These are phyloP conservation scores for Lasioglossum albipes DNA, from an alignment of 1,140 invertebrate species.

Conservation along the genomic window DNA sequence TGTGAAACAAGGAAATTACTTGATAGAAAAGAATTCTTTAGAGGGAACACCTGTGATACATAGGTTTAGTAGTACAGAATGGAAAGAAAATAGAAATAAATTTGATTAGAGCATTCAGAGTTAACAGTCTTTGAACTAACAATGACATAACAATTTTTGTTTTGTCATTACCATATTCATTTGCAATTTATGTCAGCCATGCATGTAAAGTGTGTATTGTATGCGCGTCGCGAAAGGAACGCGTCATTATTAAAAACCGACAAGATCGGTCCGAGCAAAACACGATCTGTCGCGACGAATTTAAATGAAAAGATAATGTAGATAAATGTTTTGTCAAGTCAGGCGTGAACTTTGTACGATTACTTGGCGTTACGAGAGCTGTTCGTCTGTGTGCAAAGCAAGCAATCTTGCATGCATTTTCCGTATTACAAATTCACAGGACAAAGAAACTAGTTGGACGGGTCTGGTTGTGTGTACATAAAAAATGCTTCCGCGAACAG, in stretches of 20 bases:
- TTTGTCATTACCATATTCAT: not conserved
- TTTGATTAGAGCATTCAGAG: no score
- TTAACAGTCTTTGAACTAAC: no score
- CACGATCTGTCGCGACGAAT: not conserved
- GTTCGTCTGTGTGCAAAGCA: not conserved
- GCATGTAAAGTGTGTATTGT: no score
- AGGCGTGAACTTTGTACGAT: conserved; percentile 15
- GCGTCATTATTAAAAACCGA: not conserved
- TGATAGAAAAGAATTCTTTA: not conserved
- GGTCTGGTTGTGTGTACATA: not conserved
- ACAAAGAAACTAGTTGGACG: not conserved
- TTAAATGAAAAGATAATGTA: not conserved
- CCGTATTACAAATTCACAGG: not conserved
- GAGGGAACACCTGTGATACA: not conserved
- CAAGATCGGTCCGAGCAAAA: not conserved
- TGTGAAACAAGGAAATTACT: not conserved
- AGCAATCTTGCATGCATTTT: not conserved
- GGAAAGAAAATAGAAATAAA: no score
- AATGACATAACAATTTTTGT: not conserved
- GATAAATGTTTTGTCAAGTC: conserved; percentile 9
- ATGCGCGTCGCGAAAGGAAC: not conserved
- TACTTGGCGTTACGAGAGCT: not conserved
- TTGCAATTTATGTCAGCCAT: not conserved
- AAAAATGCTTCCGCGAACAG: not conserved
- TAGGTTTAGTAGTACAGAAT: not conserved